Evolutionary conservation across 1,140 invertebrate species (phyloP), one percentile per base, ranked within the genome.

Genomic region (Neodiprion virginianus): DNA sequence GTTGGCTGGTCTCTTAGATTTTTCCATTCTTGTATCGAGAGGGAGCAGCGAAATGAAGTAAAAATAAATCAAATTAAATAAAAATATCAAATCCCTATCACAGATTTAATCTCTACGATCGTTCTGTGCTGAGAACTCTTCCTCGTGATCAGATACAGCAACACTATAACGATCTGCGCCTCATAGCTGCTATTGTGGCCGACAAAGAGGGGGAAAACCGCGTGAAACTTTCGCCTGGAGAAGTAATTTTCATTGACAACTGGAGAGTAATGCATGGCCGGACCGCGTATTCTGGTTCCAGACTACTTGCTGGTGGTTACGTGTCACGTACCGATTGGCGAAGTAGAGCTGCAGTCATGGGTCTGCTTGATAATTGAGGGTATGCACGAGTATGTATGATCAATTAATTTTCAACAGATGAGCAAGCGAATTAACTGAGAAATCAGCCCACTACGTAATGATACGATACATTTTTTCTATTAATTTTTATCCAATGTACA

Each of bases 251-350:
- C 67, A 91, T 95, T 72, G 94, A 96, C 79, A 96, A 96, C 85
- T 95, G 93, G 90, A 88, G 95, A 68, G 88, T 95, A 1, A 83
- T 95, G 3, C 94, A 95, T 81, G 94, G 94, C 0, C 88, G 94
- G 70, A 89, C 89, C 47, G 89, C 85, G 0, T 95, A 94, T 84
- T 90, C 90, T 1, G 93, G 92, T 7, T 81, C 82, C 14, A 85
- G 93, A 40, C 86, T 88, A 2, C 84, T 94, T 67, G 85, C 87
- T 66, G 92, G 93, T 3, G 89, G 90, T 49, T 93, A 93, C 82
- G 88, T 93, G 17, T 80, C 90, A 48, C 87, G 91, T n/a, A 90
- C 89, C 69, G 92, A 93, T 79, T 93, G 91, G 84, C 78, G 91
- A 23, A 91, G 92, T 80, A 89, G 86, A 76, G 91, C 91, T 0